A percentile compares a stretch with the other conserved stretches of the same genome.
Conservation (phyloP, 2,888 invertebrate species). For the Xestia rhomboidea region DNA sequence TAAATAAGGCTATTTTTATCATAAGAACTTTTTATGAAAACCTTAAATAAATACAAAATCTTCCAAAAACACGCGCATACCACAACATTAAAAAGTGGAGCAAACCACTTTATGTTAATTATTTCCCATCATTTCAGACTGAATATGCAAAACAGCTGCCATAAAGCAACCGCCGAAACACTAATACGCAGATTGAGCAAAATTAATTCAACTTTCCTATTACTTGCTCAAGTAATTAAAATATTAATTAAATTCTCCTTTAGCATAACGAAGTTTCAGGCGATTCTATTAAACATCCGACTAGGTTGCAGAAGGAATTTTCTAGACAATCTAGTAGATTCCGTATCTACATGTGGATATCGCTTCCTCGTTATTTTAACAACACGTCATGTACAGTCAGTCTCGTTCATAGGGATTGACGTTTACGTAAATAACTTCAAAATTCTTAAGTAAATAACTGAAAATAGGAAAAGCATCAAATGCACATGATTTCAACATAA, state of each 20-base stretch:
- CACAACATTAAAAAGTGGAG: neutral
- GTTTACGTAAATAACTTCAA: constrained; percentile 27
- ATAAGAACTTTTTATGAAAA: neutral
- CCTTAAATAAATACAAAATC: neutral
- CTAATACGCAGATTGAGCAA: constrained; percentile 56
- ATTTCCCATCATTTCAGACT: constrained; percentile 24
- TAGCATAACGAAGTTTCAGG: constrained; percentile 53
- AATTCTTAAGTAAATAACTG: neutral
- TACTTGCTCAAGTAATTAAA: constrained; percentile 59
- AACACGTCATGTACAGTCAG: constrained; percentile 53
- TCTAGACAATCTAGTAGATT: constrained; percentile 18
- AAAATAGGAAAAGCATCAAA: neutral
- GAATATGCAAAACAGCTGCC: constrained; percentile 34
- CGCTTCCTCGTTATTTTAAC: constrained; percentile 53
- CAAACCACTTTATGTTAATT: constrained; percentile 18
- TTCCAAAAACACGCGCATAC: neutral
- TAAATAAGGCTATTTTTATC: neutral
- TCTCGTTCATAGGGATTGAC: constrained; percentile 23
- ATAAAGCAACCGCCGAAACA: constrained; percentile 51
- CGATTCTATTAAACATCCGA: constrained; percentile 45
- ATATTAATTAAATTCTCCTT: constrained; percentile 64
- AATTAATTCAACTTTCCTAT: constrained; percentile 56
- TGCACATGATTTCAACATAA: neutral
- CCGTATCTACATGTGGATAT: constrained; percentile 16
- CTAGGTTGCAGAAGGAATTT: constrained; percentile 32